These are phyloP conservation scores for Uropetala carovei DNA, from an alignment of 2,888 invertebrate genomes.

Conservation along the genomic window DNA sequence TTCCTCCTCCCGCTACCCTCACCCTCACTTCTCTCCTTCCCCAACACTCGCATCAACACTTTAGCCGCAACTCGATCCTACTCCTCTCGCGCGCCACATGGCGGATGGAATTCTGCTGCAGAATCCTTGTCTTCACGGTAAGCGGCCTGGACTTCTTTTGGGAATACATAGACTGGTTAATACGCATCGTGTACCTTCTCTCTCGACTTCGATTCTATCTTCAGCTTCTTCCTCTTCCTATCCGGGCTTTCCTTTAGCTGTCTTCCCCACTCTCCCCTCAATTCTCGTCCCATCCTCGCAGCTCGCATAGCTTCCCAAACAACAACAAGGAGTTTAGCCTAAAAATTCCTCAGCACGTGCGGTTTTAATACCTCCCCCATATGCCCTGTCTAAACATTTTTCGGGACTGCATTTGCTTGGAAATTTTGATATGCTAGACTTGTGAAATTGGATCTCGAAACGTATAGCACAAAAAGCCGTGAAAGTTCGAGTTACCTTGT, in stretches of 20 bases:
- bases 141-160: not conserved
- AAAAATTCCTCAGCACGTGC: not conserved
- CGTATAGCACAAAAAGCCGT: not conserved
- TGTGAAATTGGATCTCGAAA: not conserved
- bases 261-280: not conserved
- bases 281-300: not conserved
- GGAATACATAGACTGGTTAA: conserved; percentile 32
- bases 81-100: not conserved
- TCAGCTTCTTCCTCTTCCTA: not conserved
- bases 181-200: not conserved
- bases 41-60: not conserved
- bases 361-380: not conserved
- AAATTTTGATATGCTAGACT: not conserved
- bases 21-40: not conserved
- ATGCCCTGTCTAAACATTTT: not conserved
- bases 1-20: not conserved
- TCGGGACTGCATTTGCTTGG: not conserved
- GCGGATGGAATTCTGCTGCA: conserved; percentile 15
- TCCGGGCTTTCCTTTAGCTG: not conserved
- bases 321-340: not conserved
- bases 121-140: conserved; percentile 11
- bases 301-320: not conserved
- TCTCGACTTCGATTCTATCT: not conserved
- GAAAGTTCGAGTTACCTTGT: not conserved
- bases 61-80: conserved; percentile 31